A percentile compares a stretch with the other conserved stretches of the same genome.
These are phyloP conservation scores for Gymnoscopelus braueri DNA, from an alignment of 2,797 vertebrate genomes.

Conservation along the genomic window DNA sequence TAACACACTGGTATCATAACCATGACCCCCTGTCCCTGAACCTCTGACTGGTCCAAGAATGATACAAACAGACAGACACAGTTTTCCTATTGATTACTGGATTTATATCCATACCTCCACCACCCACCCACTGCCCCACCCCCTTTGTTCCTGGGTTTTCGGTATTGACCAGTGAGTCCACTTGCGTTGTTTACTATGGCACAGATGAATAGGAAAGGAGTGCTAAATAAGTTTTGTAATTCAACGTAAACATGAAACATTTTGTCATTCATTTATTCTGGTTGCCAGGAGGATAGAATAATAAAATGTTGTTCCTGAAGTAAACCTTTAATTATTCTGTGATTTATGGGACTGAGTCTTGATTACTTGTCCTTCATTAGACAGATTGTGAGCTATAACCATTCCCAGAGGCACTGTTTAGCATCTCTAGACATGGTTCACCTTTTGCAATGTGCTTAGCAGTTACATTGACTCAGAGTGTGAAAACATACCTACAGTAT, in stretches of 20 bases:
- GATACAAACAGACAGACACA: constrained; percentile 54
- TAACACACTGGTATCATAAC: neutral
- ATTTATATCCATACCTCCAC: constrained; percentile 50
- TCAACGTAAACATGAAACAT: neutral
- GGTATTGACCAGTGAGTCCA: constrained; percentile 12
- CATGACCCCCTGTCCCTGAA: constrained; percentile 2
- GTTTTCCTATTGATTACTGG: constrained; percentile 61
- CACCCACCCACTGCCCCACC: constrained; percentile 27
- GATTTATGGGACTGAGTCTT: constrained; percentile 74
- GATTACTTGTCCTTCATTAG: constrained; percentile 79
- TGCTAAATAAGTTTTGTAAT: neutral
- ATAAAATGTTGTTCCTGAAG: constrained; percentile 60
- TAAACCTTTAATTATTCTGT: constrained; percentile 77
- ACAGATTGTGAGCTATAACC: constrained; percentile 73
- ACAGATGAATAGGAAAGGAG: constrained; percentile 19
- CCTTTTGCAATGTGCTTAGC: constrained; percentile 55
- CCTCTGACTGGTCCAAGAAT: constrained; percentile 28
- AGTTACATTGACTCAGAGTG: constrained; percentile 60
- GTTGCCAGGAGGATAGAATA: constrained; percentile 22
- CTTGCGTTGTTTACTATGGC: constrained; percentile 28
- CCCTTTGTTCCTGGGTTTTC: constrained; percentile 29
- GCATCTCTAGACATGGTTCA: constrained; percentile 61
- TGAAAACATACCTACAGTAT: constrained; percentile 48
- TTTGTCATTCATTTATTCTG: neutral
- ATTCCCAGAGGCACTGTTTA: constrained; percentile 72